phyloP scores from a whole-genome alignment of 2,113 vertebrate species.

The Aegithalos caudatus region DNA sequence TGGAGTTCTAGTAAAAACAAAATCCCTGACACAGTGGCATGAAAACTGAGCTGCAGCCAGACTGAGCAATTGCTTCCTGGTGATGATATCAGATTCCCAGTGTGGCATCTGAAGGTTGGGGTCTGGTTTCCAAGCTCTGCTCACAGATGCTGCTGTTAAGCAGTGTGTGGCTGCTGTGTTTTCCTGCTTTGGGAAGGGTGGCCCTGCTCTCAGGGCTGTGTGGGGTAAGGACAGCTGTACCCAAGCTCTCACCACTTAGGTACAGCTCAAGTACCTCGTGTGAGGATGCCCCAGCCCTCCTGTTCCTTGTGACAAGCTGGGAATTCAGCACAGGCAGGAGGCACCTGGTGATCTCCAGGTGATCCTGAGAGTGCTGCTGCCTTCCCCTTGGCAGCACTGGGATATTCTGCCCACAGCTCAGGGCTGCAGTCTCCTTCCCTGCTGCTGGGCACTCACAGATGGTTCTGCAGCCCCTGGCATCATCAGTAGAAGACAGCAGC shows the following conservation, averaged over 20 bases:
- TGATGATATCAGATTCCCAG: not conserved
- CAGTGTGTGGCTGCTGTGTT: not conserved
- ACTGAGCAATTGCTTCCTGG: not conserved
- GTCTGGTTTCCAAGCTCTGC: not conserved
- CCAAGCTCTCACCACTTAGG: not conserved
- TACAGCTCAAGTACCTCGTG: accelerated
- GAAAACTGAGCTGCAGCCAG: not conserved
- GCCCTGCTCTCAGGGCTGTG: accelerated
- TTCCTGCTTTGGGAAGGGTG: not conserved
- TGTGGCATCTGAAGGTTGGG: not conserved
- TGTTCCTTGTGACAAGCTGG: not conserved
- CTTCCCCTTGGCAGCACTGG: not conserved
- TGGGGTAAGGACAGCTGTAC: not conserved
- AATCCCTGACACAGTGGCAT: not conserved
- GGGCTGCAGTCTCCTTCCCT: not conserved
- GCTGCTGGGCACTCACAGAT: not conserved
- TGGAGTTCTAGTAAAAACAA: not conserved
- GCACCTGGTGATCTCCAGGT: too few species aligned
- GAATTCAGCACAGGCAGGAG: not conserved
- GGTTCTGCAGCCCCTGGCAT: not conserved
- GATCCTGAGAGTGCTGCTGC: not conserved
- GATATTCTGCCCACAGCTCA: not conserved
- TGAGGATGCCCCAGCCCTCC: not conserved
- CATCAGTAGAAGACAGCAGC: not conserved
- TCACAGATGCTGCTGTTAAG: not conserved